Base-by-base conservation (phyloP, 2,113 vertebrate species). In the Hemichromis elongatus region DNA sequence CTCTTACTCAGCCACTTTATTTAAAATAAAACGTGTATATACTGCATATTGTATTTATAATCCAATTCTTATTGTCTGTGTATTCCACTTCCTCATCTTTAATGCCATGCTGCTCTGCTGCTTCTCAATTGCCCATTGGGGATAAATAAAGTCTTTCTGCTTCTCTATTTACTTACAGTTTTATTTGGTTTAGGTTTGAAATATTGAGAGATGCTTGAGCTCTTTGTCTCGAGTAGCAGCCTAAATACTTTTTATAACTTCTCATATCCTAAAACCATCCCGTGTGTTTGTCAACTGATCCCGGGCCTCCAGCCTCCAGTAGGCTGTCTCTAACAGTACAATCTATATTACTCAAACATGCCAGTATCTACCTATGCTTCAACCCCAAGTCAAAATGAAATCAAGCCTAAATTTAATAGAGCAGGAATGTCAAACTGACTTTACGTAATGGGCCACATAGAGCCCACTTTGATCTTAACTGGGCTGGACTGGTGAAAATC, bases 281-380 rank as follows among this genome's bases (percentile, higher is more conserved):
- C n/a, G n/a, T n/a, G n/a, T n/a, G n/a, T n/a, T 13, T 63, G 57
- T 61, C 52, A n/a, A 18, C 59, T 24, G n/a, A 55, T 54, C n/a
- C n/a, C n/a, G 53, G 5, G 47, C 11, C 21, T 26, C 0, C 21
- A 70, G 18, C 18, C 10, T 70, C 66, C 66, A 70, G 0, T 13
- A 2, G 21, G 37, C 40, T 45, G 21, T 26, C 66, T 45, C n/a
- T 70, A 45, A 70, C 63, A 45, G 63, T 45, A 26, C 40, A 47
- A 47, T 47, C 12, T 47, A 19, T 73, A 73, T 47, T 47, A 73
- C 14, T 73, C 21, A 18, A 4, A 28, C 40, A 70, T 45, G 24
- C 21, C 66, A 47, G 40, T 47, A 45, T 70, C 40, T 70, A 45
- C 66, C 40, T 4, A 26, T 47, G 5, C 9, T 28, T 70, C 21